phyloP scores from a whole-genome alignment of 2,797 vertebrate species.

The Sebastes taczanowskii region DNA sequence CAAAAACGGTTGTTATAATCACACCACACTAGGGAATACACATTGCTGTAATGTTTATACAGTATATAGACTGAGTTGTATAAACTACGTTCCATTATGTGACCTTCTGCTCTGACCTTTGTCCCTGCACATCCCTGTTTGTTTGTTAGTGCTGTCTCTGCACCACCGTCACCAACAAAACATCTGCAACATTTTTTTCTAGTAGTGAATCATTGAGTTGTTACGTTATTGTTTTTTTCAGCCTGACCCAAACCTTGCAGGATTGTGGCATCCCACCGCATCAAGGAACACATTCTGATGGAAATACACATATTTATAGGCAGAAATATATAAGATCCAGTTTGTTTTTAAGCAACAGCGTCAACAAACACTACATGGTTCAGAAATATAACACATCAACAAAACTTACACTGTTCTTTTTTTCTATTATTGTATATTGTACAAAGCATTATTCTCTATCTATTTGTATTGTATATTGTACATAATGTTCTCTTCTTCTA shows the following conservation, averaged over 20 bases:
- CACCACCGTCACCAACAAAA: background rate
- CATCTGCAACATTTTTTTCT: background rate
- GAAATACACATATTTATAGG: conserved; percentile 2
- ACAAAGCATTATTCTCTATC: no score
- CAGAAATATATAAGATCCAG: background rate
- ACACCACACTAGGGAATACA: background rate
- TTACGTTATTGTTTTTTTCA: conserved; percentile 3
- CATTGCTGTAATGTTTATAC: background rate
- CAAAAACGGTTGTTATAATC: background rate
- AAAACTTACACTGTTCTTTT: background rate
- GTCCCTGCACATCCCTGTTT: background rate
- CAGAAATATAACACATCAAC: background rate
- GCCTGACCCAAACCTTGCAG: background rate
- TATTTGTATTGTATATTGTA: no score
- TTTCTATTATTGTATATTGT: no score
- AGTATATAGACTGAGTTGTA: background rate
- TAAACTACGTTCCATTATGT: background rate
- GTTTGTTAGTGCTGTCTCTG: background rate
- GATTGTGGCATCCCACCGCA: background rate
- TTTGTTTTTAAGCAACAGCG: background rate
- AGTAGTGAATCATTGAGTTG: background rate
- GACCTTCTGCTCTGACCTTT: background rate
- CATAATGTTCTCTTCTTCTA: no score
- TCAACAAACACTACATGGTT: background rate
- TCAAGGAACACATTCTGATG: background rate